phyloP scores from a whole-genome alignment of 2,888 invertebrate genomes.

The Torymus tubicola region DNA sequence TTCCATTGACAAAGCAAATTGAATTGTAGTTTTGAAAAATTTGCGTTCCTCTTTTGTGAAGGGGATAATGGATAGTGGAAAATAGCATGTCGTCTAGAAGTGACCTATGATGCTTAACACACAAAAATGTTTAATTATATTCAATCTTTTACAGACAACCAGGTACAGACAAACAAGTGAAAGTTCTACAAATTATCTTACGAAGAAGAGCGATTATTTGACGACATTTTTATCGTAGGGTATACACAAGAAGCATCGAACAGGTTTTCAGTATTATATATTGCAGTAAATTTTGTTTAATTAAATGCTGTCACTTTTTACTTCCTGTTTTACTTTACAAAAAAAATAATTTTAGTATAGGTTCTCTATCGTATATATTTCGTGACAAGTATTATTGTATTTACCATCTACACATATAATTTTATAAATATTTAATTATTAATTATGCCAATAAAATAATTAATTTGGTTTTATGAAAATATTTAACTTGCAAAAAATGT shows the following conservation, averaged over 20 bases:
- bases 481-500: no score
- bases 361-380: neutral
- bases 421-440: no score
- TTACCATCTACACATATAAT: neutral
- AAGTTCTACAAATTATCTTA: conserved; percentile 27
- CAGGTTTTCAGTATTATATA: neutral
- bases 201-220: conserved; percentile 22
- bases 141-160: neutral
- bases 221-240: conserved; percentile 24
- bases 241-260: neutral
- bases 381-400: conserved; percentile 12
- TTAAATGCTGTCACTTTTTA: conserved; percentile 3
- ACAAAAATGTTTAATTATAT: conserved; percentile 21
- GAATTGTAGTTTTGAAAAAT: conserved; percentile 16
- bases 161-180: conserved; percentile 35
- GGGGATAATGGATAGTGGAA: conserved; percentile 15
- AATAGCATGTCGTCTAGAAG: conserved; percentile 16
- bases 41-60: conserved; percentile 11
- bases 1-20: conserved; percentile 25
- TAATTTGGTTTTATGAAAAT: no score
- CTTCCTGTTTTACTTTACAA: neutral
- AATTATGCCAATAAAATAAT: no score
- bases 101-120: conserved; percentile 9
- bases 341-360: neutral
- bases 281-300: conserved; percentile 12